Evolutionary conservation across 2,797 vertebrate species (phyloP), one percentile per base, ranked within the genome.

Genomic region (Crenichthys baileyi): DNA sequence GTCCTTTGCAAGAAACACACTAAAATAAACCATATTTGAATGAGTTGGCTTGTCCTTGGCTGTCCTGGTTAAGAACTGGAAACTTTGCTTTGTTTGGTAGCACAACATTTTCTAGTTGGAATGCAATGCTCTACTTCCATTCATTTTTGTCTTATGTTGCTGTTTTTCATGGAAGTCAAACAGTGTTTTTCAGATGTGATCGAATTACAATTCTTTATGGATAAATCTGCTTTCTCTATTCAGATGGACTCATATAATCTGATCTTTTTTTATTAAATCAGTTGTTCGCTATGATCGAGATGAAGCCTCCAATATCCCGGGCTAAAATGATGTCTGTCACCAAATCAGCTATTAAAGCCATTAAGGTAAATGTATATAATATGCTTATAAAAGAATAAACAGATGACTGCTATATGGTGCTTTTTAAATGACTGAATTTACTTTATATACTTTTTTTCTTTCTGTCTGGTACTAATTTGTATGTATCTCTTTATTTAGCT

Each of bases 291-390:
- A 96, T 99, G 96, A 97, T 99, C 95, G 98, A 99, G 88, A 96
- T 99, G 97, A 98, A 98, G 90, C 98, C 98, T 82, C 98, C 98
- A 11, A 99, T 99, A 95, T 99, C 98, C 83, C 96, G 98, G 83
- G 98, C 98, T 67, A 99, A 99, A 90, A 99, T 99, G 98, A 99
- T 99, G 95, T 97, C 98, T 22, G 97, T 99, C 77, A 99, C 98
- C 75, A 99, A 99, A 94, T 96, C 98, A 85, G 98, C 98, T 92
- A 99, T 99, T 89, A 99, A 99, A 95, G 98, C 98, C 83, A 99
- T 99, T 81, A 99, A 99, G 98, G 98, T 99, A 95, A 86, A 73
- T 55, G 41, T 24, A 20, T 58, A 39, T 65, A 65, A 39, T 36
- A 65, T 36, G 22, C 20, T 67, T 36, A 9, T 24, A 13, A 36